Evolutionary conservation across 2,888 invertebrate genomes (phyloP).

Genomic region (Nemotelus pantherinus): DNA sequence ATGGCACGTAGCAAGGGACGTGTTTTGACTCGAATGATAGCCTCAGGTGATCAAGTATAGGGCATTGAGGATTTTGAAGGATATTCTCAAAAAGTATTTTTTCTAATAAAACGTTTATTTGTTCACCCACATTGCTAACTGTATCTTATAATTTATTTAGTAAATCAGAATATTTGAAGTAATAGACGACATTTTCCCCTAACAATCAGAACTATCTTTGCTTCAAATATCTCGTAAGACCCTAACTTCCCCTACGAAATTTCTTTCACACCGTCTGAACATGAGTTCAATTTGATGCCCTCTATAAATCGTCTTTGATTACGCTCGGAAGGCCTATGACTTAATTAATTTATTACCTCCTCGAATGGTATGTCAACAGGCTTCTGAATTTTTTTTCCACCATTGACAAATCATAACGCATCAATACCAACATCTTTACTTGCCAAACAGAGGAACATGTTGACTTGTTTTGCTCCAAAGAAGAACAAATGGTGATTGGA

Average conservation of each 20-base stretch:
- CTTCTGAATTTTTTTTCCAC: not conserved
- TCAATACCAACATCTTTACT: not conserved
- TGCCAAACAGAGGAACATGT: not conserved
- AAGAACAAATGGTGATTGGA: not conserved
- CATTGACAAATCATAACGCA: not conserved
- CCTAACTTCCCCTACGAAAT: not conserved
- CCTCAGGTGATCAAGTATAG: not conserved
- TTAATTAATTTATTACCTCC: constrained; percentile 37
- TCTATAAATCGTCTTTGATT: not conserved
- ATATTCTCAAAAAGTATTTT: not conserved
- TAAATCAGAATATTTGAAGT: no score
- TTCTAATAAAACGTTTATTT: not conserved
- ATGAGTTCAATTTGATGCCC: not conserved
- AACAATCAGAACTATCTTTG: no score
- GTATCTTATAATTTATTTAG: no score
- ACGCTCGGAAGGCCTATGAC: constrained; percentile 7
- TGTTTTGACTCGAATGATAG: constrained; percentile 23
- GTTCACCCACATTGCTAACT: not conserved
- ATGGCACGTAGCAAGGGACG: constrained; percentile 18
- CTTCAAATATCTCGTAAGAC: not conserved
- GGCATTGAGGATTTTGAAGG: not conserved
- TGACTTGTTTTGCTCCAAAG: not conserved
- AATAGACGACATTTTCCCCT: no score
- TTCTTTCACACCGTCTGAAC: not conserved
- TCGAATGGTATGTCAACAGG: not conserved